These are phyloP conservation scores for Hydraecia micacea DNA, from an alignment of 2,888 invertebrate species.

Conservation along the genomic window DNA sequence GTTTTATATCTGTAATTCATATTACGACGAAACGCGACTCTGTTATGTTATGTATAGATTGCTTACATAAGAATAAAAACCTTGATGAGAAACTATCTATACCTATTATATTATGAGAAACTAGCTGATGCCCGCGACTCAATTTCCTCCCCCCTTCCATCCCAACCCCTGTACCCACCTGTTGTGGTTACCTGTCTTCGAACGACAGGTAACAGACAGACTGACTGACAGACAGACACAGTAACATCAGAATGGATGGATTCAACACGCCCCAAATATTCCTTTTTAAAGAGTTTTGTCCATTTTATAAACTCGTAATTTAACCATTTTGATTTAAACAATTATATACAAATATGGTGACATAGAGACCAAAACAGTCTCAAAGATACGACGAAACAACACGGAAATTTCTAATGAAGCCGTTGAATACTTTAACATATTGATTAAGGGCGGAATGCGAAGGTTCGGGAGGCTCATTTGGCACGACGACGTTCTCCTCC, in stretches of 20 bases:
- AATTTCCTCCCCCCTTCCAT: too few relatives aligned
- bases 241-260: neutral
- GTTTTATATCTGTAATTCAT: too few relatives aligned
- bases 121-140: too few relatives aligned
- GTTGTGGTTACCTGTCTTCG: too few relatives aligned
- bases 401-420: slow-evolving; percentile 42
- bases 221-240: neutral
- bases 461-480: slow-evolving; percentile 40
- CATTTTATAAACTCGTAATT: neutral
- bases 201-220: neutral
- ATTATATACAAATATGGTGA: neutral
- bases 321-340: neutral
- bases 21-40: too few relatives aligned
- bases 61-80: too few relatives aligned
- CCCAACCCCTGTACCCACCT: too few relatives aligned
- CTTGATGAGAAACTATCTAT: too few relatives aligned
- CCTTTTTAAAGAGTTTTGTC: too few relatives aligned
- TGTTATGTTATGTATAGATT: neutral
- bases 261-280: neutral
- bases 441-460: slow-evolving; percentile 37
- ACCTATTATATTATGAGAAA: too few relatives aligned
- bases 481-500: slow-evolving; percentile 13
- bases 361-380: neutral
- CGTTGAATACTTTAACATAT: slow-evolving; percentile 57
- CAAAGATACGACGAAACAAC: slow-evolving; percentile 1